phyloP scores from a whole-genome alignment of 35 echinoderm and acorn worm species.

The Heliocidaris erythrogramma region DNA sequence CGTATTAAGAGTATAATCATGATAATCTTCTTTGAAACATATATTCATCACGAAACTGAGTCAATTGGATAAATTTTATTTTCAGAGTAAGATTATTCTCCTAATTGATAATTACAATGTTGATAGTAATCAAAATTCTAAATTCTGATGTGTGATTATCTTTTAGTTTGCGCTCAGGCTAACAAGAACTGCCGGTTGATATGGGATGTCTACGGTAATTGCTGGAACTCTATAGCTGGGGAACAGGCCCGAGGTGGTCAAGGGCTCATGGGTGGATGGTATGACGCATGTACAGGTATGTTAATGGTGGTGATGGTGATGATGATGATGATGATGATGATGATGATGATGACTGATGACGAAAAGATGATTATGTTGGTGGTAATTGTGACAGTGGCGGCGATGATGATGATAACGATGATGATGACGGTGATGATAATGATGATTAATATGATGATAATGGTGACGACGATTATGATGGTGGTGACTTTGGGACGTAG shows the following conservation, averaged over 20 bases:
- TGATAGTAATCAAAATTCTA: too few species aligned
- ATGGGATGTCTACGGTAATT: conserved; percentile 74
- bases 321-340: neutral
- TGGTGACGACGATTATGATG: neutral
- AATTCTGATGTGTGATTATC: neutral
- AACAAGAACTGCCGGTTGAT: conserved; percentile 76
- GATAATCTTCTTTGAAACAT: too few species aligned
- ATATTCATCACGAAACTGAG: too few species aligned
- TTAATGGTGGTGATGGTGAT: neutral
- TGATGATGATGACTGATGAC: too few species aligned
- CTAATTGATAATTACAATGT: neutral
- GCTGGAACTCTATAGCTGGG: conserved; percentile 75
- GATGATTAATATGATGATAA: neutral
- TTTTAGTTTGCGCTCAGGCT: conserved; percentile 72
- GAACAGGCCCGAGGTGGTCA: conserved; percentile 56
- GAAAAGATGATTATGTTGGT: too few species aligned
- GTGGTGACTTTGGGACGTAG: neutral
- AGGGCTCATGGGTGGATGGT: conserved; percentile 75
- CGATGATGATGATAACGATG: too few species aligned
- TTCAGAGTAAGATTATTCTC: too few species aligned
- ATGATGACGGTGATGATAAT: too few species aligned
- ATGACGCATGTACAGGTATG: conserved; percentile 83
- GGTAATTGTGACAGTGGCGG: too few species aligned
- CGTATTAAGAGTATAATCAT: too few species aligned
- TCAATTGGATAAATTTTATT: too few species aligned